Conservation (phyloP, 2,888 invertebrate genomes). For the Cactoblastis cactorum region DNA sequence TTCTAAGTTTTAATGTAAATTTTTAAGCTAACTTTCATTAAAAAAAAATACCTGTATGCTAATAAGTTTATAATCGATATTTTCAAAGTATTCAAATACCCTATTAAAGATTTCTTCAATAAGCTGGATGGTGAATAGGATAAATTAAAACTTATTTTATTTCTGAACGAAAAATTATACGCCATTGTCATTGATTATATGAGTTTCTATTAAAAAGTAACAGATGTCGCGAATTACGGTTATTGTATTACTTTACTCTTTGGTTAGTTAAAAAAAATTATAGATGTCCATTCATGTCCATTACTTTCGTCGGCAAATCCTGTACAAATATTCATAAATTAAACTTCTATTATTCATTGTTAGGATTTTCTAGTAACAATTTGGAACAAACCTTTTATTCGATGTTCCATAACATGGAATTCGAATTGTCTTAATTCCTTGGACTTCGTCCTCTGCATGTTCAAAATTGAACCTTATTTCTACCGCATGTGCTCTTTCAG, state of each 20-base stretch:
- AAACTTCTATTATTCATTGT: not conserved
- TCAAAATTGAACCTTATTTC: constrained; percentile 71
- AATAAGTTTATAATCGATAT: too few species aligned
- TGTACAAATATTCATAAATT: not conserved
- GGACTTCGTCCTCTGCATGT: constrained; percentile 32
- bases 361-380: not conserved
- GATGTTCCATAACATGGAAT: not conserved
- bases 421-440: not conserved
- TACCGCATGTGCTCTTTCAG: constrained; percentile 77
- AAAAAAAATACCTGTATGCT: too few species aligned
- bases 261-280: too few species aligned
- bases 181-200: constrained; percentile 2
- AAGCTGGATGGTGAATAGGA: too few species aligned
- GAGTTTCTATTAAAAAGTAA: not conserved
- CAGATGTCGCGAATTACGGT: not conserved
- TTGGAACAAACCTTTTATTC: not conserved
- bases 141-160: not conserved
- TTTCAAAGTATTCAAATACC: too few species aligned
- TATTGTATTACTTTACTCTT: not conserved
- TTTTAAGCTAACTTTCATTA: too few species aligned
- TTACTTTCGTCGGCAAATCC: not conserved
- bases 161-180: not conserved
- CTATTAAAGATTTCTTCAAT: too few species aligned
- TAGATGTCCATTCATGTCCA: not conserved
- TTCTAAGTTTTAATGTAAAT: too few species aligned